A percentile compares a stretch with the other conserved stretches of the same genome.
These are phyloP conservation scores for Poliocrania exsul DNA, from an alignment of 2,797 vertebrate species.

Conservation along the genomic window DNA sequence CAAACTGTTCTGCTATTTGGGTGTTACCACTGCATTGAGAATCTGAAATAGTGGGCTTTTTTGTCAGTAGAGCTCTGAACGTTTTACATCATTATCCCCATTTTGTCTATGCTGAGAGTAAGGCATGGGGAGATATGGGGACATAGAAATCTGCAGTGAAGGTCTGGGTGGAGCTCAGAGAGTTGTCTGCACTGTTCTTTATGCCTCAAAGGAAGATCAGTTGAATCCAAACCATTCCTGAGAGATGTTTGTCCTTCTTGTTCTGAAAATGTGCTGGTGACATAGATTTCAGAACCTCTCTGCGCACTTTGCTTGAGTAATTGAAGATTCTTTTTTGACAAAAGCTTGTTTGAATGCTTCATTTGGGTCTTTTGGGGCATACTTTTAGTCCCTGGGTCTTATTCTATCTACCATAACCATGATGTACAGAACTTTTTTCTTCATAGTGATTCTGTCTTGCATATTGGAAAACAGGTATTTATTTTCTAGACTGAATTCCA, in stretches of 20 bases:
- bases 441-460: not conserved
- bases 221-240: rapidly evolving
- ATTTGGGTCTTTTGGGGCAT: not conserved
- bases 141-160: not conserved
- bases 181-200: not conserved
- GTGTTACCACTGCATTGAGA: not conserved
- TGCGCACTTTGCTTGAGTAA: not conserved
- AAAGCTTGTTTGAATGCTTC: not conserved
- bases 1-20: not conserved
- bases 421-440: not conserved
- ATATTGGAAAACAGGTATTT: not conserved
- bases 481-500: not conserved
- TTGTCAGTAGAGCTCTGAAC: not conserved
- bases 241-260: not conserved
- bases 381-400: not conserved
- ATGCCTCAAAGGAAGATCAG: not conserved
- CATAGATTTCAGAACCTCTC: not conserved
- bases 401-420: not conserved
- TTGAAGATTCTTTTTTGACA: not conserved
- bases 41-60: not conserved
- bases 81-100: rapidly evolving
- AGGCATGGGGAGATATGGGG: rapidly evolving
- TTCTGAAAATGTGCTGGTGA: not conserved
- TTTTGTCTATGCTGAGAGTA: not conserved
- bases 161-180: not conserved